A percentile compares a stretch with the other conserved stretches of the same genome.
Evolutionary conservation across 1,140 invertebrate genomes (phyloP).

Genomic region (Drosophila littoralis): DNA sequence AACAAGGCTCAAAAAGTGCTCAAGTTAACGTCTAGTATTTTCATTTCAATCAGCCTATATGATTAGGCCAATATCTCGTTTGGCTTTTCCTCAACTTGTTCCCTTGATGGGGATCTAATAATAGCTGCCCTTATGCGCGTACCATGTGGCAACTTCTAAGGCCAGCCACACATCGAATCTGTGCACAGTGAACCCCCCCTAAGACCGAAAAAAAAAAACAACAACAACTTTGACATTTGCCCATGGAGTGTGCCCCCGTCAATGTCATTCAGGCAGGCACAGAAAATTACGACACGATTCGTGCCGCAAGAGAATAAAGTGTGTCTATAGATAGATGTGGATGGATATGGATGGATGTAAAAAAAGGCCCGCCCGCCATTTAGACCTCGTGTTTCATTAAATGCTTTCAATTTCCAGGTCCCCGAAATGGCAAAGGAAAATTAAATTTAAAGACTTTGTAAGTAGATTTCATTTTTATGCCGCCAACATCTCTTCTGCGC

Average conservation of each 20-base stretch:
- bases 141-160: conserved; percentile 48
- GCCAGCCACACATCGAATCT: conserved; percentile 19
- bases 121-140: conserved; percentile 37
- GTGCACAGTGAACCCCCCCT: conserved; percentile 13
- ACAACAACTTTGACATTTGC: conserved; percentile 70
- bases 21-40: conserved; percentile 25
- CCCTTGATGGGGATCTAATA: conserved; percentile 33
- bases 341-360: neutral
- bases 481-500: conserved; percentile 6
- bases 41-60: conserved; percentile 44
- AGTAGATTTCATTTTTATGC: conserved; percentile 68
- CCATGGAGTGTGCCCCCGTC: conserved; percentile 55
- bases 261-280: conserved; percentile 54
- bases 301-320: conserved; percentile 27
- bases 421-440: conserved; percentile 54
- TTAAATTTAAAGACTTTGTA: conserved; percentile 81
- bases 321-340: conserved; percentile 29
- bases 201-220: conserved; percentile 24
- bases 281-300: conserved; percentile 66
- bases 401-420: conserved; percentile 68
- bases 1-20: conserved; percentile 27
- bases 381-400: conserved; percentile 55
- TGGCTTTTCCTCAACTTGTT: neutral
- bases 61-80: conserved; percentile 41
- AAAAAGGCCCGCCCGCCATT: conserved; percentile 17